These are phyloP conservation scores for Montipora capitata DNA, from an alignment of 92 coral and sea anemone species.

Conservation along the genomic window DNA sequence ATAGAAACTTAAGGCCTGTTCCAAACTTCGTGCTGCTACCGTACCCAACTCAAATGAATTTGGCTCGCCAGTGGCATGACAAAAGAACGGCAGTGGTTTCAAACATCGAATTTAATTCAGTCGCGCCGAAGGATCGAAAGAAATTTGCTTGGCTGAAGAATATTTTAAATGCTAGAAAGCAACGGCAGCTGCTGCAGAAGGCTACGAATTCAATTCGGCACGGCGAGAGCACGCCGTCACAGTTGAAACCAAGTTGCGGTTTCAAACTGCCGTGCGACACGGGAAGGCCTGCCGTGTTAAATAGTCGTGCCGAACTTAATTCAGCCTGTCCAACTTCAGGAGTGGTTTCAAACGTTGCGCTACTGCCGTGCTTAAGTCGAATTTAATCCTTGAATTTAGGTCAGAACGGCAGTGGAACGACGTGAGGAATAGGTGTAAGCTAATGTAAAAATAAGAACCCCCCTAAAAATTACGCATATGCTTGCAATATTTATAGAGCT, in stretches of 20 bases:
- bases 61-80: not conserved
- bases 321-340: not conserved
- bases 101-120: not conserved
- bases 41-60: no score
- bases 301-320: no score
- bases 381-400: not conserved
- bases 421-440: not conserved
- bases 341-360: not conserved
- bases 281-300: not conserved
- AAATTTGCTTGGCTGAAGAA: not conserved
- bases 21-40: no score
- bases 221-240: not conserved
- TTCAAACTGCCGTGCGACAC: not conserved
- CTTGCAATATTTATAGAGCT: no score
- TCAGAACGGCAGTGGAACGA: not conserved
- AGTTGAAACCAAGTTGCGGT: not conserved
- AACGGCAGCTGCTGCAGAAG: slow-evolving; percentile 10
- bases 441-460: not conserved
- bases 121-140: not conserved
- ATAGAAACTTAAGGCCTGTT: no score
- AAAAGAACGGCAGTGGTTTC: not conserved
- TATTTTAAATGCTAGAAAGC: slow-evolving; percentile 10
- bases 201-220: not conserved
- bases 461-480: no score
- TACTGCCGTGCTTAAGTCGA: no score